Evolutionary conservation across 2,113 vertebrate genomes (phyloP), one percentile per base, ranked within the genome.

Genomic region (Chloroceryle aenea): DNA sequence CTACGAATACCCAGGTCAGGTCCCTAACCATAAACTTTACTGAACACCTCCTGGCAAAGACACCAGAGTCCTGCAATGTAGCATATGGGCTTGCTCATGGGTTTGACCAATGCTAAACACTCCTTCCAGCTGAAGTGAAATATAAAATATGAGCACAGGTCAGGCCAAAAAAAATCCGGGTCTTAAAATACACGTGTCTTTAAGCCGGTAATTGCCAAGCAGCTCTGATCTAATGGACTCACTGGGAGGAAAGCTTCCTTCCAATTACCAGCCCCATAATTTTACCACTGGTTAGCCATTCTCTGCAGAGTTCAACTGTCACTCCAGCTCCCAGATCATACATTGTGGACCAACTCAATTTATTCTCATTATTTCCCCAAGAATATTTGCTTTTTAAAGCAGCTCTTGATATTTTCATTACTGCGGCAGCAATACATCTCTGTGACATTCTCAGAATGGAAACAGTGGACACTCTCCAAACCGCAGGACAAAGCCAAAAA

Each of bases 341-440:
- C 63, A 29, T 2, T 67, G 59, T 0, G 3, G 72, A 86, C 74
- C 38, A 58, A 10, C 45, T 47, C 56, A 14, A 73, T 95, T 71
- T 74, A 88, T 74, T 69, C 75, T 90, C 87, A 91, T 90, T 74
- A 92, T 81, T 86, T 86, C 63, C n/a, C 58, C 22, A 23, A 66
- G 89, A 96, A 87, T 91, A 91, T 83, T 87, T 79, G 85, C 77
- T 42, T 89, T 94, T 95, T 95, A 38, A 89, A 92, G 91, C 74
- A 77, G 80, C 85, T 91, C 78, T 74, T 73, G 85, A 72, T 96
- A 89, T 87, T 96, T 94, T 85, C 87, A 82, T 89, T 48, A 62
- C 87, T 72, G 89, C 5, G 0, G 67, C 81, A 94, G 93, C 85
- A 83, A 93, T 94, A 55, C 4, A 17, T 94, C 87, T 91, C 82